Percentiles rank a stretch among this genome's conserved stretches.
phyloP scores from a whole-genome alignment of 2,113 vertebrate genomes.

The Egretta garzetta region DNA sequence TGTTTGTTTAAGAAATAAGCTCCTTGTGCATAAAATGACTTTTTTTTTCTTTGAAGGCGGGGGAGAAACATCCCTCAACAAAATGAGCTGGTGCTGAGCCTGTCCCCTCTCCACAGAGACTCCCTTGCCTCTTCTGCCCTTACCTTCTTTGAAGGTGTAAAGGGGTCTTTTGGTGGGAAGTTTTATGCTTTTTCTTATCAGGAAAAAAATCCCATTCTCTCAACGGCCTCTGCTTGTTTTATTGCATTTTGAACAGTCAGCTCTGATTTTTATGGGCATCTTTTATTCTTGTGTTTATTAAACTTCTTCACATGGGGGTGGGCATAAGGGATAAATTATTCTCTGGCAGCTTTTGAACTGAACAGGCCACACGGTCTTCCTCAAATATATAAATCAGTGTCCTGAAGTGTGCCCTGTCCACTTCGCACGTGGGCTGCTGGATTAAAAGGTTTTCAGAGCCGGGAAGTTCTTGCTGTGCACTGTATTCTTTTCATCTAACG shows the following conservation, averaged over 20 bases:
- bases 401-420: not conserved
- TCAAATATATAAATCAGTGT: not conserved
- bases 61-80: slow-evolving; percentile 11
- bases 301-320: slow-evolving; percentile 34
- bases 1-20: slow-evolving; percentile 88
- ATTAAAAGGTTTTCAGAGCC: not conserved
- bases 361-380: not conserved
- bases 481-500: not conserved
- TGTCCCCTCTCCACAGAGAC: not conserved
- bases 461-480: not conserved
- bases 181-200: slow-evolving; percentile 36
- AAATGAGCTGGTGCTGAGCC: not conserved
- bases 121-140: not conserved
- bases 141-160: not conserved
- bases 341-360: not conserved
- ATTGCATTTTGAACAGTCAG: slow-evolving; percentile 53
- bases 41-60: slow-evolving; percentile 19
- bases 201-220: slow-evolving; percentile 19
- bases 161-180: not conserved
- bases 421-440: not conserved
- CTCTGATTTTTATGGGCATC: slow-evolving; percentile 61
- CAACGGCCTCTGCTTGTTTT: slow-evolving; percentile 27
- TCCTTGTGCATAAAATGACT: slow-evolving; percentile 80
- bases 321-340: slow-evolving; percentile 18
- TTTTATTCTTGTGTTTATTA: slow-evolving; percentile 68